Evolutionary conservation across 1,140 invertebrate genomes (phyloP), one percentile per base, ranked within the genome.

Genomic region (Bombyx mandarina): DNA sequence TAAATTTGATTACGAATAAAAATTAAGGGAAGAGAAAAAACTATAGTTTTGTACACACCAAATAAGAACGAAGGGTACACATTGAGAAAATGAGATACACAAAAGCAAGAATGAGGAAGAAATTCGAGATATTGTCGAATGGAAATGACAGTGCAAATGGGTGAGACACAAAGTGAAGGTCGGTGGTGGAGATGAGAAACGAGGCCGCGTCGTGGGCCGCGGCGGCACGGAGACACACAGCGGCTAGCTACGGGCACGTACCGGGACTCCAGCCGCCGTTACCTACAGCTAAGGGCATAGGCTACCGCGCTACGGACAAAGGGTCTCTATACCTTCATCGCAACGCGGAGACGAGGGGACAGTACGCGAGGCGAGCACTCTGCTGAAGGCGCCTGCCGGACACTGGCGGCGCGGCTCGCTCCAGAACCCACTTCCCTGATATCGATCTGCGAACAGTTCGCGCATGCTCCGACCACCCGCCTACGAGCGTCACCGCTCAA

Each of bases 281-380:
- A 76, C 73, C 69, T 82, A 84, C 71, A 63, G 71, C 77, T 77
- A 77, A 67, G 62, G 54, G 62, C 69, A 77, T 72, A 80, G 71
- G 68, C 79, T 82, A 81, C 62, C 71, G 72, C 77, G 68, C 78
- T 84, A 84, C 70, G 69, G 72, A 66, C 59, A 67, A 62, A 67
- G 68, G 63, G 52, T 43, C 53, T 67, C 65, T 71, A 55, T 86
- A 86, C 82, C 82, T 86, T 83, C 82, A 86, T 86, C 66, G 80
- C 82, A 83, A 84, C 77, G 77, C 71, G 55, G 61, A 53, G 49
- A 46, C 45, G 51, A 51, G 46, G 58, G 57, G 55, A 47, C 52
- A 56, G 26, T 43, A 48, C 52, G 49, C 51, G 57, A 26, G 7
- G 51, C 51, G 53, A 42, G 44, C 58, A 42, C 51, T 42, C 26